A percentile compares a stretch with the other conserved stretches of the same genome.
These are phyloP conservation scores for Argynnis bischoffii DNA, from an alignment of 2,888 invertebrate genomes.

Conservation along the genomic window DNA sequence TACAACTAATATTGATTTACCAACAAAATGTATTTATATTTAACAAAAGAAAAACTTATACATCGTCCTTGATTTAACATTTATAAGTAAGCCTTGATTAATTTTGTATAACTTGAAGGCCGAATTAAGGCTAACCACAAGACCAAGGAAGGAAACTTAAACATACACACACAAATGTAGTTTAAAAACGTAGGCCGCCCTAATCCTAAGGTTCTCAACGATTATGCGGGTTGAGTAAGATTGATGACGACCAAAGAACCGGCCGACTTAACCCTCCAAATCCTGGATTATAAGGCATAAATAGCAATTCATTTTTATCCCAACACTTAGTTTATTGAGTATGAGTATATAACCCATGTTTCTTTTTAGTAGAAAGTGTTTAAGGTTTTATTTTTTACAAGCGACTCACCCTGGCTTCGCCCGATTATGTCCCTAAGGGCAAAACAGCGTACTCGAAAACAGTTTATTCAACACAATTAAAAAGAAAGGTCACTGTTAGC, in stretches of 20 bases:
- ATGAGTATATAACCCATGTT: constrained; percentile 20
- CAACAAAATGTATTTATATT: neutral
- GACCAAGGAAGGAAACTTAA: constrained; percentile 12
- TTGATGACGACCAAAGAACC: constrained; percentile 65
- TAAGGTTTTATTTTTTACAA: neutral
- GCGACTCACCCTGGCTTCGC: no score
- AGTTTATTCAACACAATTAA: no score
- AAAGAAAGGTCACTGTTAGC: no score
- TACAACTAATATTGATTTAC: neutral
- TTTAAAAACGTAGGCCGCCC: constrained; percentile 66
- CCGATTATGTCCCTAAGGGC: no score
- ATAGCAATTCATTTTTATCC: constrained; percentile 63
- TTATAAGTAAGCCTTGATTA: constrained; percentile 12
- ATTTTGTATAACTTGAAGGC: constrained; percentile 12
- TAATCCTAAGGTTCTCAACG: constrained; percentile 73
- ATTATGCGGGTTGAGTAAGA: constrained; percentile 78
- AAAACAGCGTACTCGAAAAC: no score
- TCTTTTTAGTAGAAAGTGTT: neutral
- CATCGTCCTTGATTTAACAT: neutral
- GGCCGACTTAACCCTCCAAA: constrained; percentile 59
- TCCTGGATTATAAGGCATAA: constrained; percentile 71
- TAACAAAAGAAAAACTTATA: neutral
- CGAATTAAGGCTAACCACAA: constrained; percentile 19
- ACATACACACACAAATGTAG: constrained; percentile 25
- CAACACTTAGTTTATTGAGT: constrained; percentile 41